Evolutionary conservation across 2,888 invertebrate species (phyloP), one percentile per base, ranked within the genome.

Genomic region (Synanthedon formicaeformis): DNA sequence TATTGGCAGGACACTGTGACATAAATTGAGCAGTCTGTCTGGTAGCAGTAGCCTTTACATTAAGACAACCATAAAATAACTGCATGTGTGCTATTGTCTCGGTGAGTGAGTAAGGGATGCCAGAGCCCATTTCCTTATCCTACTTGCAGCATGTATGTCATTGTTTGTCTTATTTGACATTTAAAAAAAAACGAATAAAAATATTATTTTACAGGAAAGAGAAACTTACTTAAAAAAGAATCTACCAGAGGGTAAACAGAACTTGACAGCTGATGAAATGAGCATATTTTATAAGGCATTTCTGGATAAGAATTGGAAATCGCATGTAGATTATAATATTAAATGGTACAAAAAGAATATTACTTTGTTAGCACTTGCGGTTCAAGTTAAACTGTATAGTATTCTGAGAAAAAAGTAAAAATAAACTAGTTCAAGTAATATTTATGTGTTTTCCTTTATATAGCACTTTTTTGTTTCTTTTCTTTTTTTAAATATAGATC

Each of bases 251-350:
- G 72, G 81, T 6, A 81, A 89, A 59, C 81, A 88, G 53, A 90
- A 89, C 48, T 72, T 93, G 18, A 90, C 91, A 4, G 92, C 94
- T 1, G 95, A 95, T 78, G 93, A 94, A 78, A 94, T 96, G 93
- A 95, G 96, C 64, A 91, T 92, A 23, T 96, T 96, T 78, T 96
- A 96, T 71, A 96, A 94, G 81, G 78, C 89, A 51, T 96, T 96
- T 73, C 83, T 96, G 12, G 94, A 96, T 73, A 92, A 93, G 68
- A 94, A 96, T 73, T 93, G 93, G 91, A 89, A 89, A 61, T 75
- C 83, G 0, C 96, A 96, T 74, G 78, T 93, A 0, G 78, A 87
- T 55, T 96, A 96, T 71, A 96, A 96, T 69, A 83, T 92, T 52
- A 91, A 92, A 55, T 96, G 96, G 96, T 96, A 96, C 74, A 91